Base-by-base conservation (phyloP, 2,888 invertebrate genomes). In the Monochamus alternatus region DNA sequence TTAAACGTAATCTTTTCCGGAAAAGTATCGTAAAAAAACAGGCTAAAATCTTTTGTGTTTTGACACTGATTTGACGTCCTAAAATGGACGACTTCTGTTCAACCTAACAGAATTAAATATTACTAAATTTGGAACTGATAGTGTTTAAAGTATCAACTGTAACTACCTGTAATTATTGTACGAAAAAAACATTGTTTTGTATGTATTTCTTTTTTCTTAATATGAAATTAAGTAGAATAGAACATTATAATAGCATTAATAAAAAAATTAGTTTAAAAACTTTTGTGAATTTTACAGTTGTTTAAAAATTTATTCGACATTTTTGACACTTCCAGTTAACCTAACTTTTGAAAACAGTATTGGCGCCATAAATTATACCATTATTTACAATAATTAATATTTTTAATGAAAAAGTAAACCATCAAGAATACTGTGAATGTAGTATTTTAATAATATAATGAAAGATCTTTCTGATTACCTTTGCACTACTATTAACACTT, bases 401-500 rank as follows among this genome's bases (percentile, higher is more conserved):
- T 43, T 63, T 63, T n/a, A 43, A 22, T n/a, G 10, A 14, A 63
- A n/a, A 65, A 30, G 14, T 65, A 51, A 22, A 9, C 5, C 14
- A 38, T 31, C 10, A 9, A 55, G 10, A 58, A 58, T 9, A 55
- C 22, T 9, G 30, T 38, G 14, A 5, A n/a, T 55, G 32, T 67
- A n/a, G 14, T n/a, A 43, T 58, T 44, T 64, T 22, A 64, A 68
- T 5, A 44, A 47, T 4, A 58, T 51, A 59, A 80, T 80, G 80
- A 80, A 75, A 55, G 79, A 80, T 72, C 73, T 84, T 67, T 81
- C 80, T 8, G 76, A 80, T 58, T 83, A 84, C 72, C 82, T 84
- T 79, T 30, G 77, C 38, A 82, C 79, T 62, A 78, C 83, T 8
- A 62, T 68, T 31, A 78, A 80, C 75, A 68, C 73, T 68, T 66